These are phyloP conservation scores for Lerema accius DNA, from an alignment of 1,140 invertebrate species.

Conservation along the genomic window DNA sequence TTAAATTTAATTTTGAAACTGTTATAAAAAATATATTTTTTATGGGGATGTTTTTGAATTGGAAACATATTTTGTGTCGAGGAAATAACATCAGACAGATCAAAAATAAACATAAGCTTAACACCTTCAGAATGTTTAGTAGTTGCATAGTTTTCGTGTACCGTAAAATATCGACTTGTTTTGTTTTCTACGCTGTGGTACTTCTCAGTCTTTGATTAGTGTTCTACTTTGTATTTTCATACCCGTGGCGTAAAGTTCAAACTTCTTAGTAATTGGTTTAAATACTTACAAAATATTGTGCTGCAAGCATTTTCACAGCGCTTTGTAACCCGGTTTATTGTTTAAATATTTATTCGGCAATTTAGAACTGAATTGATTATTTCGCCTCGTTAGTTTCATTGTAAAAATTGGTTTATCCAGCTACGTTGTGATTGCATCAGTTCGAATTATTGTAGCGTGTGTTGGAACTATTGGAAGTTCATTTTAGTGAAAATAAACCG, in stretches of 20 bases:
- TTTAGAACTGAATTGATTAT: constrained; percentile 31
- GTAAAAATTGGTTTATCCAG: constrained; percentile 65
- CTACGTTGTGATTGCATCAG: constrained; percentile 59
- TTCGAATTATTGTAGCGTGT: constrained; percentile 59
- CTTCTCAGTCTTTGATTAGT: constrained; percentile 17
- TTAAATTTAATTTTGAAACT: too few relatives aligned
- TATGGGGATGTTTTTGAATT: too few relatives aligned
- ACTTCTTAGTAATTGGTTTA: too few relatives aligned
- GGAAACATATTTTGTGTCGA: too few relatives aligned
- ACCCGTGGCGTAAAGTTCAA: constrained; percentile 13
- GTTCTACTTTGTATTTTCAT: constrained; percentile 42
- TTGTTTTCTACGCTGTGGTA: not conserved
- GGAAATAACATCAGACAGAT: too few relatives aligned
- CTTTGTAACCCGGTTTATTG: constrained; percentile 17
- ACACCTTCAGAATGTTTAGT: too few relatives aligned
- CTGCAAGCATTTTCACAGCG: constrained; percentile 9
- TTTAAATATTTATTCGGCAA: constrained; percentile 11
- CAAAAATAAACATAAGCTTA: too few relatives aligned
- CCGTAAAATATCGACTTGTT: constrained; percentile 2
- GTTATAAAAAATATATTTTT: too few relatives aligned
- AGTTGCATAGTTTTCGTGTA: too few relatives aligned
- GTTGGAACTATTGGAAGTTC: too few relatives aligned
- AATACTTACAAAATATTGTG: too few relatives aligned
- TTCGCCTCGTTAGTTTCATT: constrained; percentile 51
- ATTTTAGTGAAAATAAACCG: constrained; percentile 21